These are phyloP conservation scores for Myiopsitta monachus DNA, from an alignment of 2,113 vertebrate genomes.

Conservation along the genomic window DNA sequence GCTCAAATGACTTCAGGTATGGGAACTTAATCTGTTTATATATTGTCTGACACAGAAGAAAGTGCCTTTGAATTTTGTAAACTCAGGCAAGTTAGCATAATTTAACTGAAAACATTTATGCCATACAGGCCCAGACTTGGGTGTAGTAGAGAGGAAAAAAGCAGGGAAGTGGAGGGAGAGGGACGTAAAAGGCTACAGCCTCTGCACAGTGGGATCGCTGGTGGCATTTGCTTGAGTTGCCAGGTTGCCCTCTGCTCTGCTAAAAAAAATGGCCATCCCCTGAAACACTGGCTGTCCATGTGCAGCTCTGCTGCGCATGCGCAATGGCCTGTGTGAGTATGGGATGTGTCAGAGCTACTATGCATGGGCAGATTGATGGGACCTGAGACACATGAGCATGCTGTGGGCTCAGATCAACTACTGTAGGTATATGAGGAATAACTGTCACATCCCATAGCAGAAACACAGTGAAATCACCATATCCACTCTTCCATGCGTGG, in stretches of 20 bases:
- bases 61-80: background rate
- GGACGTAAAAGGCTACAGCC: background rate
- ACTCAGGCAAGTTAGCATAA: background rate
- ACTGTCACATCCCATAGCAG: background rate
- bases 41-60: background rate
- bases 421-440: background rate
- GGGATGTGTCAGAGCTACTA: constrained; percentile 29
- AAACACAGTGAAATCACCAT: rapidly evolving
- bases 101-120: background rate
- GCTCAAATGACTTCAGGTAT: background rate
- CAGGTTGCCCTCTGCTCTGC: constrained; percentile 61
- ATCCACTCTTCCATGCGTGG: rapidly evolving
- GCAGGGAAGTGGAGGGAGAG: background rate
- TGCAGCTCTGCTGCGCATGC: background rate
- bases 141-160: background rate
- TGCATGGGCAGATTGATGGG: constrained; percentile 3
- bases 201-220: background rate
- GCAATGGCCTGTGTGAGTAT: background rate
- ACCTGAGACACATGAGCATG: background rate
- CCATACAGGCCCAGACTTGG: background rate
- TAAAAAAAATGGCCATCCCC: constrained; percentile 34
- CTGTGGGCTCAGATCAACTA: background rate
- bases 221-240: constrained; percentile 38
- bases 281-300: background rate
- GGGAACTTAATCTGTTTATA: background rate